These are phyloP conservation scores for Rotaria magnacalcarata DNA, from an alignment of 2,888 invertebrate species.

Conservation along the genomic window DNA sequence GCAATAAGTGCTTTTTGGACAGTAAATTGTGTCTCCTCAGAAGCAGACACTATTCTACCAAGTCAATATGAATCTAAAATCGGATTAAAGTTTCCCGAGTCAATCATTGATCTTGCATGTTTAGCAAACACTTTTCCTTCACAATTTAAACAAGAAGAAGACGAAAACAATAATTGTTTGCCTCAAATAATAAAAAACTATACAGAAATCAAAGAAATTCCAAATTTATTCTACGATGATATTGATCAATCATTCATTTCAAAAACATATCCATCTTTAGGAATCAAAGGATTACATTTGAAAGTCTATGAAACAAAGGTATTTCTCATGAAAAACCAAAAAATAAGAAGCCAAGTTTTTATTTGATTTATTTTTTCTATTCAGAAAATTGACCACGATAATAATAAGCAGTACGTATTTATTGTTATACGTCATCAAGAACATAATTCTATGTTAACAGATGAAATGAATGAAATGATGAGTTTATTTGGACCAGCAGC, in stretches of 20 bases:
- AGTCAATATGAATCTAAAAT: not conserved
- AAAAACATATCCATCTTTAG: not conserved
- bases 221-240: not conserved
- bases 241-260: not conserved
- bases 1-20: not conserved
- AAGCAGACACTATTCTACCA: not conserved
- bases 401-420: not conserved
- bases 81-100: not conserved
- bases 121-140: not conserved
- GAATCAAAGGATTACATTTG: not conserved
- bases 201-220: not conserved
- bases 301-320: not conserved
- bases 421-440: not conserved
- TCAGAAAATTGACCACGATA: not conserved
- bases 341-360: not conserved
- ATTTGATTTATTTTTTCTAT: not conserved
- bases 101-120: not conserved
- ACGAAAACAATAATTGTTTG: not conserved
- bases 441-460: not conserved
- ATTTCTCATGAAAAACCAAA: not conserved
- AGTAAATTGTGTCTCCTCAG: not conserved
- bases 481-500: not conserved
- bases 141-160: not conserved
- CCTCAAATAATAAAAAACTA: not conserved
- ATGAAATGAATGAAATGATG: conserved; percentile 25